Base-by-base conservation (phyloP, 2,113 vertebrate species). In the Gavialis gangeticus region DNA sequence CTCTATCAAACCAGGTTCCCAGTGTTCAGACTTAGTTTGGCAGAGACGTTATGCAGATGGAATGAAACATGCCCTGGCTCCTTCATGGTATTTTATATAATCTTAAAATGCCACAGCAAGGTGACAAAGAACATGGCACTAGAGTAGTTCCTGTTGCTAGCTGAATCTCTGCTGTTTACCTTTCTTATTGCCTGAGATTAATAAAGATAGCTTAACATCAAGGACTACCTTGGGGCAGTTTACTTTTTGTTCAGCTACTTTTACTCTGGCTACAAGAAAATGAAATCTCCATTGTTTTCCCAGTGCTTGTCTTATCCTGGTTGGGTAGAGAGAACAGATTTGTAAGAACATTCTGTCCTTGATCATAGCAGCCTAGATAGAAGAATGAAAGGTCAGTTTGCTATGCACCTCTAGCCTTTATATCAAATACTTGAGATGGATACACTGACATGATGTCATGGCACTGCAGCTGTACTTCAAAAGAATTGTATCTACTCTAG, bases 401-500 rank as follows among this genome's bases (percentile, higher is more conserved):
- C 63, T 83, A 91, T 85, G 76, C 80, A 58, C 27, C 27, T 93
- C 80, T 93, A 77, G 94, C 93, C 95, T 94, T 91, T 90, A 92
- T 75, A 92, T 89, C 89, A 82, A 97, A 96, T 76, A 93, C 60
- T 96, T 93, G 91, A 95, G 91, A 86, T 84, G 46, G 83, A 92
- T 97, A 78, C 58, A 92, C 85, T 96, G 95, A 93, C 92, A 94
- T 81, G 63, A 96, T 92, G 78, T 90, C 91, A 79, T 0, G 95
- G 75, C 95, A 95, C 76, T 92, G 63, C 75, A 94, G 86, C 90
- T 73, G 17, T 85, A 95, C 88, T 97, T 98, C 96, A 98, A 95
- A 97, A 93, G 93, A 82, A 85, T 60, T 90, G 1, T 89, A 91
- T 93, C 17, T 59, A 56, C 80, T 88, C 84, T 15, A 6, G 24